Percentiles rank a stretch among this genome's conserved stretches.
These are phyloP conservation scores for Hydrozoanthus gracilis DNA, from an alignment of 92 coral and sea anemone species.

Conservation along the genomic window DNA sequence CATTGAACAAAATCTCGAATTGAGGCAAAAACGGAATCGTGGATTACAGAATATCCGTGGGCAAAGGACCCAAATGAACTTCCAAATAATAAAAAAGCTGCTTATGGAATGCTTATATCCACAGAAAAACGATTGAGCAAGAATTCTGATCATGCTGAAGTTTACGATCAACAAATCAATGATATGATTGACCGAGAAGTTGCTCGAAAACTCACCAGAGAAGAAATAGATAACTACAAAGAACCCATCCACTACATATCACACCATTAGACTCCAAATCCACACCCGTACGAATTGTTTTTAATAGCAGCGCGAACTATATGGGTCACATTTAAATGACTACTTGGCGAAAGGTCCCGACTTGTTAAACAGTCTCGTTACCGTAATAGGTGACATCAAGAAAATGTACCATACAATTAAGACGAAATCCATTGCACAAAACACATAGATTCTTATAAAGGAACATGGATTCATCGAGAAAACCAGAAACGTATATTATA, in stretches of 20 bases:
- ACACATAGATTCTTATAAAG: conserved; percentile 59
- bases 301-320: conserved; percentile 58
- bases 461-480: conserved; percentile 33
- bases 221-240: conserved; percentile 51
- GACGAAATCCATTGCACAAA: conserved; percentile 36
- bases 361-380: conserved; percentile 55
- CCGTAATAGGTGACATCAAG: conserved; percentile 51
- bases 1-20: conserved; percentile 35
- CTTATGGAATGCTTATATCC: conserved; percentile 10
- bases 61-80: conserved; percentile 15
- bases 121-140: conserved; percentile 44
- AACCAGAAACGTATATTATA: conserved; percentile 59
- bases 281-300: conserved; percentile 73
- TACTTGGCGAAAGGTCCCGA: conserved; percentile 72
- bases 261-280: conserved; percentile 60
- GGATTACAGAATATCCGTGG: conserved; percentile 39
- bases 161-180: conserved; percentile 47
- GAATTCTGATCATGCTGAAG: conserved; percentile 36
- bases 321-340: conserved; percentile 65
- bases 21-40: not conserved
- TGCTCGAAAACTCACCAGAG: conserved; percentile 50
- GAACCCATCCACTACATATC: conserved; percentile 67
- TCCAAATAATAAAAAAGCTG: conserved; percentile 36
- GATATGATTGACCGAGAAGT: conserved; percentile 53
- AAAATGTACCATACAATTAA: conserved; percentile 65